These are phyloP conservation scores for Artemia sinica DNA, from an alignment of 2,888 invertebrate species.

Conservation along the genomic window DNA sequence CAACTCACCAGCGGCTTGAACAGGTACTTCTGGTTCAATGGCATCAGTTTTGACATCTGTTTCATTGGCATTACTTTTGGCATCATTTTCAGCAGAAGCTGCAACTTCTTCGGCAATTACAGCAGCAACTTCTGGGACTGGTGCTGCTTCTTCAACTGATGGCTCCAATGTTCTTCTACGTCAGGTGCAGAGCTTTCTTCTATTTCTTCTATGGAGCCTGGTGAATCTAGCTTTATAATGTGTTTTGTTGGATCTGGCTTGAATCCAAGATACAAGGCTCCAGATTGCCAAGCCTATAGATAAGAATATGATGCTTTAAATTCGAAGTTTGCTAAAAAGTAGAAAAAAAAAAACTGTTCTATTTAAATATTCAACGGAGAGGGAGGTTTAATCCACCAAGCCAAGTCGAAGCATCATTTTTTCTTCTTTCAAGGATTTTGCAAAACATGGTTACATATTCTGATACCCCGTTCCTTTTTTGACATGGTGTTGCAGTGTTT, in stretches of 20 bases:
- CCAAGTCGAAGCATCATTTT: no score
- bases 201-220: conserved; percentile 10
- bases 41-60: no score
- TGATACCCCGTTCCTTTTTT: no score
- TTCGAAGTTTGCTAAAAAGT: not conserved
- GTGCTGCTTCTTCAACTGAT: conserved; percentile 17
- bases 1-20: no score
- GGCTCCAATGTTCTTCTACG: conserved; percentile 24
- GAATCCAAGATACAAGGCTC: conserved; percentile 30
- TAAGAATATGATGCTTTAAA: not conserved
- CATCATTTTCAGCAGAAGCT: not conserved
- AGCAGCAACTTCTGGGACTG: conserved; percentile 19
- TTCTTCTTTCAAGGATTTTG: no score
- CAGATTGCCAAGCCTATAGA: conserved; percentile 17
- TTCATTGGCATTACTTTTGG: no score
- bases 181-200: conserved; percentile 22
- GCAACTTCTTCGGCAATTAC: not conserved
- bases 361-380: not conserved
- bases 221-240: conserved; percentile 19
- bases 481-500: no score
- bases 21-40: no score
- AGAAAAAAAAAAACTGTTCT: not conserved
- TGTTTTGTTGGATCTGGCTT: conserved; percentile 38
- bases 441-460: no score
- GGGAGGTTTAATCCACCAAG: no score